phyloP scores from a whole-genome alignment of 1,140 invertebrate species.

The Macrobrachium rosenbergii region DNA sequence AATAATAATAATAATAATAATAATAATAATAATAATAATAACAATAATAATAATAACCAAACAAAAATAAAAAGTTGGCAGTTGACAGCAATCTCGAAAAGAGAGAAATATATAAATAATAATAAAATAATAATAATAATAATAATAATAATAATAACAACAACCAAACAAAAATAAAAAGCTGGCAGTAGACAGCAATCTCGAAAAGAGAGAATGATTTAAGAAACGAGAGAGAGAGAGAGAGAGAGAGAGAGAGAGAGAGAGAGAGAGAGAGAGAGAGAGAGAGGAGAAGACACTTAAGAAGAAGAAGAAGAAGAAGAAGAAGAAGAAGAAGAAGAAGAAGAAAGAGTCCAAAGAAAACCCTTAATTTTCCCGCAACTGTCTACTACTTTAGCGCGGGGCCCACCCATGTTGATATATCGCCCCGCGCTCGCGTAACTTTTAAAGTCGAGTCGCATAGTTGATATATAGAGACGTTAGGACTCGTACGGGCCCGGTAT shows the following conservation, averaged over 20 bases:
- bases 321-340: background rate
- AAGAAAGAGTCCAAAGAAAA: too few species aligned
- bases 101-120: too few species aligned
- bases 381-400: too few species aligned
- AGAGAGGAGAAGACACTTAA: background rate
- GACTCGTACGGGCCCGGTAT: too few species aligned
- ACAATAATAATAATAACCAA: background rate
- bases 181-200: background rate
- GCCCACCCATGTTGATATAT: too few species aligned
- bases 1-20: too few species aligned
- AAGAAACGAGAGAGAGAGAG: background rate
- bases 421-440: too few species aligned
- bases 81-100: too few species aligned
- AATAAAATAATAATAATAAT: background rate
- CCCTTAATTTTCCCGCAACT: too few species aligned
- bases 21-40: conserved; percentile 13
- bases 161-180: background rate
- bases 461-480: too few species aligned
- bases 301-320: conserved; percentile 1
- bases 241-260: conserved; percentile 17
- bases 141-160: background rate
- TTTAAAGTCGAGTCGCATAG: too few species aligned
- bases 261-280: conserved; percentile 6
- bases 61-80: background rate
- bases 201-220: background rate